phyloP scores from a whole-genome alignment of 2,113 vertebrate species.

The Crotophaga sulcirostris region DNA sequence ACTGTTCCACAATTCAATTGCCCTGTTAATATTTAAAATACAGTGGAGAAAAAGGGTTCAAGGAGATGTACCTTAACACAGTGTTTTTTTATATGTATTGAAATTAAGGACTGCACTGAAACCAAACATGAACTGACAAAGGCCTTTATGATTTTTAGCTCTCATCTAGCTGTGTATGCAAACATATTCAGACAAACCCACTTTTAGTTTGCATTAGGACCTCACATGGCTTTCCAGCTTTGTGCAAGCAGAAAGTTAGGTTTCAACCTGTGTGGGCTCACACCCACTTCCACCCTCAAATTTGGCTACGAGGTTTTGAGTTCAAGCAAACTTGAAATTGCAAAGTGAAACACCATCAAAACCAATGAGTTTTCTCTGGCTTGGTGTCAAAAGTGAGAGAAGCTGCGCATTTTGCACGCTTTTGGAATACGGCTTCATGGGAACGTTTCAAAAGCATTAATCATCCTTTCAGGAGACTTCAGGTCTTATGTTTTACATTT shows the following conservation, averaged over 20 bases:
- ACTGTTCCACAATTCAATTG: not conserved
- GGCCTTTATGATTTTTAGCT: not conserved
- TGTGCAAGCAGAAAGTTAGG: not conserved
- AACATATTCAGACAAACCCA: not conserved
- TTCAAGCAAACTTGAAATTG: constrained; percentile 35
- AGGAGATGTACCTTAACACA: not conserved
- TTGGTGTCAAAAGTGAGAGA: constrained; percentile 22
- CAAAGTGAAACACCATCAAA: constrained; percentile 37
- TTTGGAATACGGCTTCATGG: constrained; percentile 21
- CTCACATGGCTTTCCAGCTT: not conserved
- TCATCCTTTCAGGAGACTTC: constrained; percentile 41
- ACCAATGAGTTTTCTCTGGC: constrained; percentile 44
- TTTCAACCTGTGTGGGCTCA: constrained; percentile 58
- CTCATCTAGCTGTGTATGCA: not conserved
- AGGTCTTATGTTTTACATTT: not conserved
- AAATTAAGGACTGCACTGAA: not conserved
- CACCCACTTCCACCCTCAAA: constrained; percentile 38
- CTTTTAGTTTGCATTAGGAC: not conserved
- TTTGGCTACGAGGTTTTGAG: constrained; percentile 38
- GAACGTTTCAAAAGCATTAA: constrained; percentile 43
- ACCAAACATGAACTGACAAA: not conserved
- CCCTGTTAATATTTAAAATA: not conserved
- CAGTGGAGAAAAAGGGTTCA: not conserved
- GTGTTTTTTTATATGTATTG: not conserved
- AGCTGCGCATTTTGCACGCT: constrained; percentile 5